phyloP scores from a whole-genome alignment of 2,888 invertebrate species.

The Miltochrista miniata region DNA sequence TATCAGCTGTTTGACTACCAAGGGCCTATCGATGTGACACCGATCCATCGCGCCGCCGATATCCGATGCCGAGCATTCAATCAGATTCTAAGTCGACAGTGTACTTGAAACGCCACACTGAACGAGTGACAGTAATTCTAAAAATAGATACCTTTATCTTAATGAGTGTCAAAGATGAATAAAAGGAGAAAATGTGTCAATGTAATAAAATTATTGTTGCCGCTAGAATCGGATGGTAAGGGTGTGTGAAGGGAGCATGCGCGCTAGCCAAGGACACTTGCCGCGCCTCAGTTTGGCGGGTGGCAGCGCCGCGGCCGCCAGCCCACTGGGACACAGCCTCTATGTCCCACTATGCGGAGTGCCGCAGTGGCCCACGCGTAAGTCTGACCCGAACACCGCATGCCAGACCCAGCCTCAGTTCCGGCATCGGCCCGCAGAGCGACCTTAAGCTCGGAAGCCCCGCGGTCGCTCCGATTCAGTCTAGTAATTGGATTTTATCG shows the following conservation, averaged over 20 bases:
- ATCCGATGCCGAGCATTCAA: constrained; percentile 10
- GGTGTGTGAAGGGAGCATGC: constrained; percentile 69
- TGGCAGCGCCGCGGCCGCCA: constrained; percentile 72
- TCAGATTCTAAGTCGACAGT: constrained; percentile 14
- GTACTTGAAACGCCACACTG: constrained; percentile 12
- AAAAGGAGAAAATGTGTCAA: constrained; percentile 54
- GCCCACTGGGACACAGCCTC: constrained; percentile 44
- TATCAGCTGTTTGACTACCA: constrained; percentile 31
- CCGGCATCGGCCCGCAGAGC: constrained; percentile 67
- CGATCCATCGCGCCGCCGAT: constrained; percentile 32
- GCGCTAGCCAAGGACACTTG: constrained; percentile 72
- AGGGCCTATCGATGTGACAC: constrained; percentile 26
- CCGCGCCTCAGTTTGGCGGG: constrained; percentile 77
- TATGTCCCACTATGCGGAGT: constrained; percentile 63
- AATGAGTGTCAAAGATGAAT: constrained; percentile 40
- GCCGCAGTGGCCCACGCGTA: constrained; percentile 69
- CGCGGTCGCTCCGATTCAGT: constrained; percentile 79
- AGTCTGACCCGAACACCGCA: constrained; percentile 62
- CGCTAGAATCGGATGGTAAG: constrained; percentile 67
- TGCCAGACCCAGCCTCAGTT: constrained; percentile 64
- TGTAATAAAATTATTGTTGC: constrained; percentile 56
- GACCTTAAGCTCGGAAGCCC: constrained; percentile 74
- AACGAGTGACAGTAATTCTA: constrained; percentile 14
- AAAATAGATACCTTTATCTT: constrained; percentile 26
- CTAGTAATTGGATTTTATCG: constrained; percentile 82